Conservation (phyloP, 2,797 vertebrate genomes). For the Percopsis omiscomaycus region DNA sequence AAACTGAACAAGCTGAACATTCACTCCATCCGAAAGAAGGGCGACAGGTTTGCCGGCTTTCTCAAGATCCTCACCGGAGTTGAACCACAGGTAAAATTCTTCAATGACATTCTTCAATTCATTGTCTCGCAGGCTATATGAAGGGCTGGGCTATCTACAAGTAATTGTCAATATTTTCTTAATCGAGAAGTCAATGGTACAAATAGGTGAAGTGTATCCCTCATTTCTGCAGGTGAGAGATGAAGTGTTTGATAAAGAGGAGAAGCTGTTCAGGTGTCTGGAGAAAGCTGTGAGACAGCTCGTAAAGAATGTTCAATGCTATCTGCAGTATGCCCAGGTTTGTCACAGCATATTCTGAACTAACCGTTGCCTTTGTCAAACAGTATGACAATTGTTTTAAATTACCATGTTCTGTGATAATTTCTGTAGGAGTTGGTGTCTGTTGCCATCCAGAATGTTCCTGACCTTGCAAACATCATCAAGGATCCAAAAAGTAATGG, state of each 20-base stretch:
- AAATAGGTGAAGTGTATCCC: conserved; percentile 2
- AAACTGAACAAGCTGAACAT: conserved; percentile 92
- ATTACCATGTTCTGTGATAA: background rate
- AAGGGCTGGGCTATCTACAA: background rate
- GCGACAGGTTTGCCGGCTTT: conserved; percentile 92
- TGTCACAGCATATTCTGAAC: background rate
- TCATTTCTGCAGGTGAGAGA: conserved; percentile 87
- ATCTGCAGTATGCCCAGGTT: conserved; percentile 84
- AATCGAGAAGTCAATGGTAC: background rate
- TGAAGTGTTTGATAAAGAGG: conserved; percentile 88
- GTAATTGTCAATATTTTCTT: conserved; percentile 7
- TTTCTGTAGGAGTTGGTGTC: conserved; percentile 83
- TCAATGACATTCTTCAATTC: background rate
- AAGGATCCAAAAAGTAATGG: conserved; percentile 72
- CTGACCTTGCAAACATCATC: conserved; percentile 80
- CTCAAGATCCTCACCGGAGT: conserved; percentile 92
- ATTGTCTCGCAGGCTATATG: background rate
- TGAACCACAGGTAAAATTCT: conserved; percentile 86
- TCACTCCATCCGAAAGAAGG: conserved; percentile 96
- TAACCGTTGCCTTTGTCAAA: background rate
- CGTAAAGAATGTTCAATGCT: conserved; percentile 85
- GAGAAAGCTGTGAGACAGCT: conserved; percentile 90
- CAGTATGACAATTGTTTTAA: background rate
- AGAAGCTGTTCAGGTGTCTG: conserved; percentile 89
- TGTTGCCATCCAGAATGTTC: conserved; percentile 77